A percentile compares a stretch with the other conserved stretches of the same genome.
phyloP scores from a whole-genome alignment of 2,113 vertebrate species.

The Poeciliopsis prolifica region DNA sequence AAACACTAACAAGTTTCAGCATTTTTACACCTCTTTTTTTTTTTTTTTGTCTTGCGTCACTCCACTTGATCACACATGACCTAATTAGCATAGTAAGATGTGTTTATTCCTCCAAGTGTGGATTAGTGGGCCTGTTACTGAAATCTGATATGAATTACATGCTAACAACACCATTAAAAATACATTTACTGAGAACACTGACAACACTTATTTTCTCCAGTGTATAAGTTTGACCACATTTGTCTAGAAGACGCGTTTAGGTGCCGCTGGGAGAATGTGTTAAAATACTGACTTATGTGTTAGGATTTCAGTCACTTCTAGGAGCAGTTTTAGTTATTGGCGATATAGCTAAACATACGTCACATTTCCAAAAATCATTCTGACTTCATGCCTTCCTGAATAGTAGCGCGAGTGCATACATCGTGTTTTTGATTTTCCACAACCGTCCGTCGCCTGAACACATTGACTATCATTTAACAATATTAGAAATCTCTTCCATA shows the following conservation, averaged over 20 bases:
- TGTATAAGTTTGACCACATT: not conserved
- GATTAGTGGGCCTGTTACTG: too few species aligned
- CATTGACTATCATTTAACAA: not conserved
- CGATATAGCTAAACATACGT: conserved; percentile 36
- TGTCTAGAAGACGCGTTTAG: not conserved
- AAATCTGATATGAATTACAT: not conserved
- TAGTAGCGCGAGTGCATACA: conserved; percentile 62
- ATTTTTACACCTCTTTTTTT: not conserved
- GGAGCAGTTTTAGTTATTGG: conserved; percentile 5
- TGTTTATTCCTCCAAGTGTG: too few species aligned
- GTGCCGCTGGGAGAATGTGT: conserved; percentile 1
- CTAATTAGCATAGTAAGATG: too few species aligned
- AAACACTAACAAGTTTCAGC: not conserved
- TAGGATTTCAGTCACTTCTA: conserved; percentile 2
- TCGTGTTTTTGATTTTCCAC: conserved; percentile 32
- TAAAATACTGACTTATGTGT: conserved; percentile 15
- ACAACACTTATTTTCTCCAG: not conserved
- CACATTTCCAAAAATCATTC: conserved; percentile 71
- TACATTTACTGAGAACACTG: not conserved
- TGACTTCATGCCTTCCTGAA: conserved; percentile 73
- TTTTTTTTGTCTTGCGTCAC: too few species aligned
- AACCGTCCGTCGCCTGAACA: conserved; percentile 20
- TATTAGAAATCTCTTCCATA: not conserved
- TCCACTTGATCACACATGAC: too few species aligned
- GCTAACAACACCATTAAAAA: not conserved